Evolutionary conservation across 2,888 invertebrate genomes (phyloP), one percentile per base, ranked within the genome.

Genomic region (Drosophila paranaensis): DNA sequence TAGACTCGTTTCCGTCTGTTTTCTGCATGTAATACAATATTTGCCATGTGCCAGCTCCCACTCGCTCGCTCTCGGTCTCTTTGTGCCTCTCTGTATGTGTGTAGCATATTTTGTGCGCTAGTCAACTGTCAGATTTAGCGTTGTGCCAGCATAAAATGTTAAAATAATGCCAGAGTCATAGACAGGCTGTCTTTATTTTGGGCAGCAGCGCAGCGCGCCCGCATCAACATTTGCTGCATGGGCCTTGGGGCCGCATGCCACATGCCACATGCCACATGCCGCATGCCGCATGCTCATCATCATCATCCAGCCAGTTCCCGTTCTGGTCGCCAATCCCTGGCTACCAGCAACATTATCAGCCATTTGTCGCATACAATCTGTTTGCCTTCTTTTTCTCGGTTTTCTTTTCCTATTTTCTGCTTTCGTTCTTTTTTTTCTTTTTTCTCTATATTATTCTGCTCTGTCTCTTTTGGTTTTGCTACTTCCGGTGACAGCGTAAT

Each of bases 401-500:
- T 70, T 71, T 66, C 45, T 45, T 60, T 62, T 63, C 39, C 56
- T 57, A 35, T 50, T 48, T 30, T 20, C 20, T 46, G 6, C 0
- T 30, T 27, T 27, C n/a, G 1, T 8, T 1, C n/a, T 4, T n/a
- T 27, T 53, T 35, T 1, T 20, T 25, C 20, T 4, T 11, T 55
- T 43, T n/a, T 37, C 39, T 14, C 51, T 33, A 51, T 53, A 53
- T 62, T 37, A 40, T 57, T 51, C 45, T 50, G 53, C 60, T 53
- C 40, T 39, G 37, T 53, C 53, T 48, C 35, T 60, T 27, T 40
- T 20, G 48, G 68, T 64, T 62, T 46, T 79, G 81, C 87, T 71
- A 82, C 88, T 86, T 90, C 84, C 90, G 90, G 90, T 86, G 90
- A 90, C 86, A 90, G 89, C 89, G 88, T 90, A 89, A 86, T 86